phyloP scores from a whole-genome alignment of 2,888 invertebrate genomes.

The Macaria notata region DNA sequence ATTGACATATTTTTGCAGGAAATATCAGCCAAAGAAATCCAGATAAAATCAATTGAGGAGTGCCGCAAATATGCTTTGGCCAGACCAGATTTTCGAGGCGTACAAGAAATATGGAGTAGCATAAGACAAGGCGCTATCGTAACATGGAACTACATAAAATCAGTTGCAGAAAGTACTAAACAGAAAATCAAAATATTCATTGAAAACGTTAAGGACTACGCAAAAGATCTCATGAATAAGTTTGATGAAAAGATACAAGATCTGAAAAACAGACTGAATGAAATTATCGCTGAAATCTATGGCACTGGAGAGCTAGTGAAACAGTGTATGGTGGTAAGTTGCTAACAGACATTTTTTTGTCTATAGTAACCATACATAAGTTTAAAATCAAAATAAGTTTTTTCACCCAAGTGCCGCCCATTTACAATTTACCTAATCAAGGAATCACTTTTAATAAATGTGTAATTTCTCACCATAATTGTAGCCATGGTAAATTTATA shows the following conservation, averaged over 20 bases:
- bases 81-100: constrained; percentile 23
- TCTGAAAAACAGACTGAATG: constrained; percentile 37
- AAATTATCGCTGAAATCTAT: constrained; percentile 37
- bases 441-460: neutral
- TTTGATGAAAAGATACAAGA: constrained; percentile 39
- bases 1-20: constrained; percentile 13
- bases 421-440: neutral
- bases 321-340: constrained; percentile 49
- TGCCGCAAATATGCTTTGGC: constrained; percentile 18
- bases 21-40: constrained; percentile 17
- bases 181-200: constrained; percentile 42
- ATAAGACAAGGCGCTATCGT: constrained; percentile 43
- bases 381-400: neutral
- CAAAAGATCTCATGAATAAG: constrained; percentile 31
- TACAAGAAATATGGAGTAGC: constrained; percentile 43
- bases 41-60: constrained; percentile 8
- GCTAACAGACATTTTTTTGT: neutral
- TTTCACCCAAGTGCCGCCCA: no score
- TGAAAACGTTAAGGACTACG: constrained; percentile 40
- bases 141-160: constrained; percentile 47
- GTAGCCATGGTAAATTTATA: no score
- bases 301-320: constrained; percentile 40
- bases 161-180: constrained; percentile 41
- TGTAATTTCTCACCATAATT: no score
- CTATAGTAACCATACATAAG: neutral